phyloP scores from a whole-genome alignment of 2,113 vertebrate genomes.

The Paratilapia polleni region DNA sequence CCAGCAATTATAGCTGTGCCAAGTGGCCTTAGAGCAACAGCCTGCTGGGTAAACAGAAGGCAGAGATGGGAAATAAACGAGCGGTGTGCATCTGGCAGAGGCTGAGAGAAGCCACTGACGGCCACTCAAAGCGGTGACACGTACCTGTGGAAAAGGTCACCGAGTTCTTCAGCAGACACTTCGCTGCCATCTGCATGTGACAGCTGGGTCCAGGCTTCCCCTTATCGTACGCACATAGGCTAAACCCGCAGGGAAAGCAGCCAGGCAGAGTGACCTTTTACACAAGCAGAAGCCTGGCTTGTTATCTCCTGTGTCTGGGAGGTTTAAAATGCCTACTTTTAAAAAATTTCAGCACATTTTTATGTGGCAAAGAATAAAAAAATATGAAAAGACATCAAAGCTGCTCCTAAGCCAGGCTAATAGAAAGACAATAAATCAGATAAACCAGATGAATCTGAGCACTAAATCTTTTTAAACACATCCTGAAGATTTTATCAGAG shows the following conservation, averaged over 20 bases:
- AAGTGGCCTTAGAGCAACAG: constrained; percentile 35
- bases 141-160: constrained; percentile 61
- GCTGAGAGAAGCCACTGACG: constrained; percentile 36
- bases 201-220: constrained; percentile 25
- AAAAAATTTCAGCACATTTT: not conserved
- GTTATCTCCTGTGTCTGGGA: not conserved
- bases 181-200: constrained; percentile 44
- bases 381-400: not conserved
- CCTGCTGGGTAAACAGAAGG: constrained; percentile 60
- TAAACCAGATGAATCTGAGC: not conserved
- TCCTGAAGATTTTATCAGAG: too few species aligned
- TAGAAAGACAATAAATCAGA: not conserved
- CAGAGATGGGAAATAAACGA: constrained; percentile 58
- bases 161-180: not conserved
- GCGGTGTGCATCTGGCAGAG: constrained; percentile 44
- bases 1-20: constrained; percentile 43
- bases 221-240: constrained; percentile 17
- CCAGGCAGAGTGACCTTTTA: constrained; percentile 47
- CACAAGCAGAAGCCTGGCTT: not conserved
- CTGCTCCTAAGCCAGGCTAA: not conserved
- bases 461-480: not conserved
- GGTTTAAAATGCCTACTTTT: not conserved
- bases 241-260: constrained; percentile 13
- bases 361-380: not conserved
- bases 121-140: constrained; percentile 26